These are phyloP conservation scores for Mycteria americana DNA, from an alignment of 2,797 vertebrate genomes.

Conservation along the genomic window DNA sequence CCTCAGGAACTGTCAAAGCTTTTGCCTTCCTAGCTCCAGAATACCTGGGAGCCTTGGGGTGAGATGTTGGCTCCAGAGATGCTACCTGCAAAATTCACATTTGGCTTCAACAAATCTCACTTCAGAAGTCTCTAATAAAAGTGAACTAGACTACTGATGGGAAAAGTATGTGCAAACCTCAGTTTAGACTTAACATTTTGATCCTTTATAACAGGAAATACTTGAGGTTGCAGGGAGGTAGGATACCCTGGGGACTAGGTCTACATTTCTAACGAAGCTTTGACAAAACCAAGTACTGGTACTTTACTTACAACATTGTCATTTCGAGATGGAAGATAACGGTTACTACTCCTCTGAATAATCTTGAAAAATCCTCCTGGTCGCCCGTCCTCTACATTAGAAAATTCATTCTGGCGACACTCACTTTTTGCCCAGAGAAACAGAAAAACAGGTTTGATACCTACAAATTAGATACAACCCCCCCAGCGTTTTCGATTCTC, in stretches of 20 bases:
- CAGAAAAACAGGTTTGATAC: background rate
- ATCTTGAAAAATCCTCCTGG: background rate
- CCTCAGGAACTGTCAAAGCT: background rate
- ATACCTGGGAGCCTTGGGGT: background rate
- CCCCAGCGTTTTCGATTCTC: background rate
- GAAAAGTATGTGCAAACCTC: background rate
- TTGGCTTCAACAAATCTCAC: background rate
- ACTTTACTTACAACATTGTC: background rate
- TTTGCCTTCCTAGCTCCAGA: background rate
- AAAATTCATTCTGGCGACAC: background rate
- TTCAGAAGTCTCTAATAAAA: background rate
- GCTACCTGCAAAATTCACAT: background rate
- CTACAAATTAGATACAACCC: background rate
- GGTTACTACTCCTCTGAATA: background rate
- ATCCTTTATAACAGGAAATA: background rate
- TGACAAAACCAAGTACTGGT: background rate
- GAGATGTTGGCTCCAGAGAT: background rate
- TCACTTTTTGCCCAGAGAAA: background rate
- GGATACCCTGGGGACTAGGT: background rate
- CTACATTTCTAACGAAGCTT: background rate
- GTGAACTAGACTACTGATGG: background rate
- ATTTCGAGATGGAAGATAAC: background rate
- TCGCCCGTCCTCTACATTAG: background rate
- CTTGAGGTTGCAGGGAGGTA: background rate
- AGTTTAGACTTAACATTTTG: background rate